A percentile compares a stretch with the other conserved stretches of the same genome.
These are phyloP conservation scores for Tipula confusa DNA, from an alignment of 2,888 invertebrate species.

Conservation along the genomic window DNA sequence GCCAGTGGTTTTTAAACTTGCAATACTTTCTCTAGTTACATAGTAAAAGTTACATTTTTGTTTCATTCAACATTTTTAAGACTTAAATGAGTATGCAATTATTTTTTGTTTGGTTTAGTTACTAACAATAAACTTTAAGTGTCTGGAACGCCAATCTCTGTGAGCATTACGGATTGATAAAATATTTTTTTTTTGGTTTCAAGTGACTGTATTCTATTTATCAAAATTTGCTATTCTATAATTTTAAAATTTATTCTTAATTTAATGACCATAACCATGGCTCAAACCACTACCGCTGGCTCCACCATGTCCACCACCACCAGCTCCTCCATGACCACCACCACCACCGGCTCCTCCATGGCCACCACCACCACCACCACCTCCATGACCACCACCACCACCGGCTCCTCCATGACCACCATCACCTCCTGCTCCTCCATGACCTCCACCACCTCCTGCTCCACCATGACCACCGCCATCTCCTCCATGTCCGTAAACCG, in stretches of 20 bases:
- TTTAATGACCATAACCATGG: neutral
- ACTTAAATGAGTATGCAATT: no score
- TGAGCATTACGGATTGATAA: no score
- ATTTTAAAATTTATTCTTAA: neutral
- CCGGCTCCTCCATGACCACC: no score
- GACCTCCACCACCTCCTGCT: neutral
- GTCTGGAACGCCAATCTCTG: no score
- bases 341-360: neutral
- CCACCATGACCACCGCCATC: slow-evolving; percentile 31
- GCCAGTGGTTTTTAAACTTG: no score
- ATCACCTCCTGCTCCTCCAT: neutral
- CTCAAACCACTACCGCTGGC: neutral
- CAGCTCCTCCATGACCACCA: neutral
- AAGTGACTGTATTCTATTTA: neutral
- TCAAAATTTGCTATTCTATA: neutral
- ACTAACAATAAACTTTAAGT: no score
- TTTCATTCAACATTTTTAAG: no score
- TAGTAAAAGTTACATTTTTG: no score
- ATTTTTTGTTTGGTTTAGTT: no score
- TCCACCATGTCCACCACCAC: neutral
- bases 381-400: slow-evolving; percentile 20
- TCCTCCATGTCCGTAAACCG: slow-evolving; percentile 34
- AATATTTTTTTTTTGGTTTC: no score
- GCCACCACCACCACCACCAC: neutral
- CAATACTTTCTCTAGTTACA: no score